phyloP scores from a whole-genome alignment of 2,113 vertebrate genomes.

The Pangasianodon hypophthalmus region DNA sequence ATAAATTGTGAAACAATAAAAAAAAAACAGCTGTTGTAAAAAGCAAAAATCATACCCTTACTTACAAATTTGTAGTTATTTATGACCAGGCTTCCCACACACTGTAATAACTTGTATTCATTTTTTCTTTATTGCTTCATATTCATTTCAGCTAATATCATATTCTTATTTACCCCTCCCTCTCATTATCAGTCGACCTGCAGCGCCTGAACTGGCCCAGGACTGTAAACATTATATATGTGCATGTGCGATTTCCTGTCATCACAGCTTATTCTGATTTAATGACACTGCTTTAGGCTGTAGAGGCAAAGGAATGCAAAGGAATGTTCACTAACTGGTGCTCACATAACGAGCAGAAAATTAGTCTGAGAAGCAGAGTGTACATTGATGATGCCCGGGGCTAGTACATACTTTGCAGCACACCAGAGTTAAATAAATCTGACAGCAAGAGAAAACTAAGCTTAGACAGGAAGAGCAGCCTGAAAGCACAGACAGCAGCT shows the following conservation, averaged over 20 bases:
- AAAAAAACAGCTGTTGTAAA: not conserved
- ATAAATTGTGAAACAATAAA: not conserved
- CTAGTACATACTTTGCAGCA: constrained; percentile 40
- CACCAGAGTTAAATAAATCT: constrained; percentile 38
- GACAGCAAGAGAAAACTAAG: constrained; percentile 5
- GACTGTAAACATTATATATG: not conserved
- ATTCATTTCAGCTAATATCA: not conserved
- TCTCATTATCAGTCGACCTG: not conserved
- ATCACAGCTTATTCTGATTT: constrained; percentile 13
- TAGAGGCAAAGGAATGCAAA: constrained; percentile 26
- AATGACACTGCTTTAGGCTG: constrained; percentile 14
- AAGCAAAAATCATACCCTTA: not conserved
- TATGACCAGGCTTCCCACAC: constrained; percentile 46
- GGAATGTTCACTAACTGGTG: constrained; percentile 22
- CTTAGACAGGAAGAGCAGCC: constrained; percentile 12
- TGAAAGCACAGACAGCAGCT: constrained; percentile 13
- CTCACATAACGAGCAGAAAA: constrained; percentile 43
- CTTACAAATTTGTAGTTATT: not conserved
- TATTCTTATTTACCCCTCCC: not conserved
- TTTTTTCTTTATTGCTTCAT: not conserved
- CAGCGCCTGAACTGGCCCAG: not conserved
- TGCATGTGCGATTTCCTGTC: not conserved
- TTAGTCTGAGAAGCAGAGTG: constrained; percentile 16
- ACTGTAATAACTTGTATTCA: not conserved
- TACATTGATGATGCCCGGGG: constrained; percentile 42